phyloP scores from a whole-genome alignment of 2,113 vertebrate species.

The Nettapus auritus region DNA sequence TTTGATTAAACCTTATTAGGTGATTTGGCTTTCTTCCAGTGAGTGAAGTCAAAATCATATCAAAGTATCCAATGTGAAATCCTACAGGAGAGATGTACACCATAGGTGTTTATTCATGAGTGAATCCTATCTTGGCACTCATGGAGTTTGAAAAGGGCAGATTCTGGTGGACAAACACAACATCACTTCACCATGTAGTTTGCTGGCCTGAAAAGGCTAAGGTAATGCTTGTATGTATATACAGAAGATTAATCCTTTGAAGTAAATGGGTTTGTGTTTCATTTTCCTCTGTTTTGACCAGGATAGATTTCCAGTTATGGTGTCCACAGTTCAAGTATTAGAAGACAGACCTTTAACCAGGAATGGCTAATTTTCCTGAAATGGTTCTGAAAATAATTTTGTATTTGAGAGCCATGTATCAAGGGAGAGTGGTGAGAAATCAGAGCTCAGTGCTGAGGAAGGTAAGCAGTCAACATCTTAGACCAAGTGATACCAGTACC shows the following conservation, averaged over 20 bases:
- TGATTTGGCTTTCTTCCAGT: background rate
- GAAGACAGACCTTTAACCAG: background rate
- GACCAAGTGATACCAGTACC: background rate
- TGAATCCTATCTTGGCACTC: background rate
- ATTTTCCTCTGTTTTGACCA: background rate
- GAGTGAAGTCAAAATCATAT: background rate
- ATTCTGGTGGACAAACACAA: background rate
- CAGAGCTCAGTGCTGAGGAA: background rate
- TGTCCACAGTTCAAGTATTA: background rate
- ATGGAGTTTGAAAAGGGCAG: background rate
- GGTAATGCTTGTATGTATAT: background rate
- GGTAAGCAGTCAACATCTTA: background rate
- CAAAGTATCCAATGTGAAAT: background rate
- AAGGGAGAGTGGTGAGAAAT: background rate
- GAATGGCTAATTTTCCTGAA: background rate
- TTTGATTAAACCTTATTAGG: background rate
- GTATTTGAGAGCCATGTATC: background rate
- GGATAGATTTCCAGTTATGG: background rate
- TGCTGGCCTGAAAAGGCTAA: background rate
- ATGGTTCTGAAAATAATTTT: background rate
- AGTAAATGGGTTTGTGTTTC: background rate
- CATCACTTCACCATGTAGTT: background rate
- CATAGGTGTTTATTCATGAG: background rate
- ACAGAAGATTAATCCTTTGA: background rate
- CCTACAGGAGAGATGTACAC: rapidly evolving